phyloP scores from a whole-genome alignment of 2,888 invertebrate species.

The Neoascia interrupta region DNA sequence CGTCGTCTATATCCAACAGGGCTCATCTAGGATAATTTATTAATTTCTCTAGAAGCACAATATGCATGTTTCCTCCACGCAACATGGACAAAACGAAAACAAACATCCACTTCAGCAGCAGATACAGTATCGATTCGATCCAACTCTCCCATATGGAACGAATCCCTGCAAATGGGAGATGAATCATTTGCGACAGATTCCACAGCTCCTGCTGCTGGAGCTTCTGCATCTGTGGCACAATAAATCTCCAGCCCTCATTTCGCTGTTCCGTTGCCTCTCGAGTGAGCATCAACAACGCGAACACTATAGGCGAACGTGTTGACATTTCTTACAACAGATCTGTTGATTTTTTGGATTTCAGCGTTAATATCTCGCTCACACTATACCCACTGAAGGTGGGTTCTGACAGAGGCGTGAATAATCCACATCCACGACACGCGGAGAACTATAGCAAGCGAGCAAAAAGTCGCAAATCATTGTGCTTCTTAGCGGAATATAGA shows the following conservation, averaged over 20 bases:
- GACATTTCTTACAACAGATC: constrained; percentile 64
- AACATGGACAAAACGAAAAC: constrained; percentile 22
- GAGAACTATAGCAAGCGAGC: not conserved
- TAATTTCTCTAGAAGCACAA: constrained; percentile 57
- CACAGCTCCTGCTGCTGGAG: constrained; percentile 47
- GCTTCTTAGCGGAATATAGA: constrained; percentile 60
- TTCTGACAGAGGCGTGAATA: constrained; percentile 62
- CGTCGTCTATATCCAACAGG: constrained; percentile 31
- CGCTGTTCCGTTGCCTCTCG: constrained; percentile 42
- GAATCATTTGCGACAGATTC: constrained; percentile 66
- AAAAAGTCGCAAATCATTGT: constrained; percentile 41
- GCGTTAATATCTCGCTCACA: constrained; percentile 26
- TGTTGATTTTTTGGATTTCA: constrained; percentile 58
- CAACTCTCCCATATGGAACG: constrained; percentile 36
- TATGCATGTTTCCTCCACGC: constrained; percentile 42
- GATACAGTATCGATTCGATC: constrained; percentile 23
- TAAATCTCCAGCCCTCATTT: constrained; percentile 67
- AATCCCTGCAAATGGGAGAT: constrained; percentile 51
- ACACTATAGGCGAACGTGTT: constrained; percentile 61
- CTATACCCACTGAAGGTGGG: too few species aligned
- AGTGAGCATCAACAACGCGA: constrained; percentile 61
- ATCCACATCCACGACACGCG: constrained; percentile 24
- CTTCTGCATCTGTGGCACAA: constrained; percentile 52
- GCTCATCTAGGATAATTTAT: constrained; percentile 63
- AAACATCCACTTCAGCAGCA: constrained; percentile 17